A percentile compares a stretch with the other conserved stretches of the same genome.
Conservation (phyloP, 2,888 invertebrate genomes). For the Hirtodrosophila confusa region DNA sequence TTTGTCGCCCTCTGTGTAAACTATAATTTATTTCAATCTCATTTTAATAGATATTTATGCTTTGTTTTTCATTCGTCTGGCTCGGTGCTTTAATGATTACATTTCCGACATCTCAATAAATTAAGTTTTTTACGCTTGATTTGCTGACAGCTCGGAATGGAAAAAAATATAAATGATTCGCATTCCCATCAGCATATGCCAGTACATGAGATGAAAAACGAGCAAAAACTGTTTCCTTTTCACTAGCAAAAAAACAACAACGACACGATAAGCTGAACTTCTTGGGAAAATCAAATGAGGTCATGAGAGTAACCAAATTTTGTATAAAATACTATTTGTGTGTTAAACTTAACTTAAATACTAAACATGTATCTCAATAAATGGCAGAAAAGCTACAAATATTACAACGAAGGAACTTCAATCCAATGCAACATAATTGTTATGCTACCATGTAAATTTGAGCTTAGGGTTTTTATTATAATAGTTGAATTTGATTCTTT, state of each 20-base stretch:
- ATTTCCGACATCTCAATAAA: constrained; percentile 66
- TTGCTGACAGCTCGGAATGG: constrained; percentile 33
- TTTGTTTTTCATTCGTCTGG: constrained; percentile 50
- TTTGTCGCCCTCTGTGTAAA: constrained; percentile 29
- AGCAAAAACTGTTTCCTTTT: not conserved
- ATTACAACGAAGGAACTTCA: too few relatives aligned
- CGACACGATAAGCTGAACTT: not conserved
- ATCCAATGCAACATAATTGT: too few relatives aligned
- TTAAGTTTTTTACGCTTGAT: constrained; percentile 38
- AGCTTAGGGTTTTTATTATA: too few relatives aligned
- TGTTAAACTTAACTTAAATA: too few relatives aligned
- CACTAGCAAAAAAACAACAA: not conserved
- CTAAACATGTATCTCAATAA: too few relatives aligned
- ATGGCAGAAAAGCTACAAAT: too few relatives aligned
- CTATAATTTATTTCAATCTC: constrained; percentile 71
- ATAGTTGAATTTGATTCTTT: too few relatives aligned
- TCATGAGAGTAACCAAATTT: too few relatives aligned
- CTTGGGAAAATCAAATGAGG: too few relatives aligned
- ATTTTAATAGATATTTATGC: constrained; percentile 75
- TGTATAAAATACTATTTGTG: too few relatives aligned
- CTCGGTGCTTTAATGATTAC: constrained; percentile 43
- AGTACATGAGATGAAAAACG: not conserved
- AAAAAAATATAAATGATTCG: constrained; percentile 3
- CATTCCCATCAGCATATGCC: not conserved
- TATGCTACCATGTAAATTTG: too few relatives aligned